phyloP scores from a whole-genome alignment of 2,888 invertebrate genomes.

The Noctua pronuba region DNA sequence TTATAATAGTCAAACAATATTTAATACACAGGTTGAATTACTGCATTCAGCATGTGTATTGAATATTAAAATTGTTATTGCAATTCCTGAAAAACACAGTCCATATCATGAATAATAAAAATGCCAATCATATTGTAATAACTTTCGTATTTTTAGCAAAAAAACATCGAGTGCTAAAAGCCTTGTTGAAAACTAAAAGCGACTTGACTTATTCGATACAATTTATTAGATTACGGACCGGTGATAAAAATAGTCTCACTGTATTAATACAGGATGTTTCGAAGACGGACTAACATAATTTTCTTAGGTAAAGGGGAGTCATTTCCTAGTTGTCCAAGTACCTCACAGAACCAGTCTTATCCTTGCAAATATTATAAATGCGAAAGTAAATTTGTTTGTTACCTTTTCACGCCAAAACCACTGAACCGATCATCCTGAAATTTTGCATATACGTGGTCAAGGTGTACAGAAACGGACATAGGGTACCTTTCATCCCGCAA shows the following conservation, averaged over 20 bases:
- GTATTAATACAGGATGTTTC: conserved; percentile 8
- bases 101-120: conserved; percentile 10
- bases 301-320: not conserved
- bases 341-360: not conserved
- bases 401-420: too few relatives aligned
- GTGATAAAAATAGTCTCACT: conserved; percentile 7
- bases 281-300: not conserved
- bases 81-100: not conserved
- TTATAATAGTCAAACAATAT: too few relatives aligned
- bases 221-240: conserved; percentile 26
- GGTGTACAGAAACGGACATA: too few relatives aligned
- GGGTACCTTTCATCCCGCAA: too few relatives aligned
- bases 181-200: conserved; percentile 10
- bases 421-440: too few relatives aligned
- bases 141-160: conserved; percentile 13
- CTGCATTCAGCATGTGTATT: not conserved
- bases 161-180: conserved; percentile 2
- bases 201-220: conserved; percentile 2
- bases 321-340: too few relatives aligned
- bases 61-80: conserved; percentile 1
- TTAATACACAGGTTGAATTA: not conserved
- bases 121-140: not conserved
- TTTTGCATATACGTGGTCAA: too few relatives aligned
- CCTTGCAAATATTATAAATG: too few relatives aligned
- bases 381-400: too few relatives aligned